These are phyloP conservation scores for Poecilia velifera DNA, from an alignment of 2,797 vertebrate species.

Conservation along the genomic window DNA sequence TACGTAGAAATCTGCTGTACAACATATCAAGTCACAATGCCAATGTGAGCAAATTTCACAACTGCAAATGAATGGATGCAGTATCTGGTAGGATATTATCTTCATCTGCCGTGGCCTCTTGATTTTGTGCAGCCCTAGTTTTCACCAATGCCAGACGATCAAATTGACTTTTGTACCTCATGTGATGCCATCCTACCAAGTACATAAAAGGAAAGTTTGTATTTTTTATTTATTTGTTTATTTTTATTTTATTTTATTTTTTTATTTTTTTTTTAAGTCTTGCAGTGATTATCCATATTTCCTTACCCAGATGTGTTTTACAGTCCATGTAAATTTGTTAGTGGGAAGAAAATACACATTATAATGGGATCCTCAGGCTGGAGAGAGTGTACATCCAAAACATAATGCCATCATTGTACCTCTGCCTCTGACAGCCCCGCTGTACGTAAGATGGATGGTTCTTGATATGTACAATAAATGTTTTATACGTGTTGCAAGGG, in stretches of 20 bases:
- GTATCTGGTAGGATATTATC: not conserved
- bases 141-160: not conserved
- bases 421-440: not conserved
- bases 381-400: not conserved
- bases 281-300: not conserved
- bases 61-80: not conserved
- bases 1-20: not conserved
- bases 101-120: not conserved
- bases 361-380: not conserved
- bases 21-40: not conserved
- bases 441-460: not conserved
- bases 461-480: not conserved
- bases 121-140: not conserved
- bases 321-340: not conserved
- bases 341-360: constrained; percentile 21
- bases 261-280: not conserved
- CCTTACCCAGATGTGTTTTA: not conserved
- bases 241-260: not conserved
- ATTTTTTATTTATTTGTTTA: not conserved
- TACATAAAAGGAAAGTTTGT: not conserved
- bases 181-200: not conserved
- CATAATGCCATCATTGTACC: not conserved
- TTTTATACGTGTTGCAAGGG: not conserved
- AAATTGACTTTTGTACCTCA: not conserved
- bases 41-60: not conserved